These are phyloP conservation scores for Nestor notabilis DNA, from an alignment of 2,113 vertebrate genomes.

Conservation along the genomic window DNA sequence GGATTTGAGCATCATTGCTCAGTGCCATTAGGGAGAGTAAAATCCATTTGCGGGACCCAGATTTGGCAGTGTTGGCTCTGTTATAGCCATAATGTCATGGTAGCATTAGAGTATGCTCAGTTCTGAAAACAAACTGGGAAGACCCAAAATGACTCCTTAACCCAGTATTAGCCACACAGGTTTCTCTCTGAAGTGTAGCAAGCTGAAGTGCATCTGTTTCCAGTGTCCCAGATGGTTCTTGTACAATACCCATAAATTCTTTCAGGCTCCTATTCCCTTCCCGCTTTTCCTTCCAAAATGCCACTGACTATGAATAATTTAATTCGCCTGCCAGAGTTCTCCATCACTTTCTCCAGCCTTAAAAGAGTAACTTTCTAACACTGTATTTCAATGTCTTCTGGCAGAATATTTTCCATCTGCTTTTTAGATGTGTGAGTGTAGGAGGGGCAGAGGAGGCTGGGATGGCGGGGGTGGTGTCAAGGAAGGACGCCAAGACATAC, in stretches of 20 bases:
- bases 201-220: slow-evolving; percentile 15
- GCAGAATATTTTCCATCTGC: slow-evolving; percentile 70
- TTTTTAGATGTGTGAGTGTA: slow-evolving; percentile 58
- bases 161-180: background rate
- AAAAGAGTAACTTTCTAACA: slow-evolving; percentile 57
- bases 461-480: slow-evolving; percentile 33
- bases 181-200: background rate
- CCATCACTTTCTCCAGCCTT: slow-evolving; percentile 62
- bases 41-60: fast-evolving
- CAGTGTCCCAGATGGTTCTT: slow-evolving; percentile 34
- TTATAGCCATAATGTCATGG: background rate
- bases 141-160: background rate
- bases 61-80: background rate
- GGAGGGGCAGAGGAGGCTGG: slow-evolving; percentile 55
- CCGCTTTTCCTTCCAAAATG: slow-evolving; percentile 50
- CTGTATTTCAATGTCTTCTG: slow-evolving; percentile 62
- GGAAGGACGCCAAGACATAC: slow-evolving; percentile 30
- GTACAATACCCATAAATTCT: slow-evolving; percentile 24
- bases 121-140: background rate
- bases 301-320: slow-evolving; percentile 65
- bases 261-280: slow-evolving; percentile 30
- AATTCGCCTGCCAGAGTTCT: slow-evolving; percentile 50
- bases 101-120: background rate
- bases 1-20: background rate
- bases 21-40: background rate